Base-by-base conservation (phyloP, 2,888 invertebrate genomes). In the Conchocele bisecta region DNA sequence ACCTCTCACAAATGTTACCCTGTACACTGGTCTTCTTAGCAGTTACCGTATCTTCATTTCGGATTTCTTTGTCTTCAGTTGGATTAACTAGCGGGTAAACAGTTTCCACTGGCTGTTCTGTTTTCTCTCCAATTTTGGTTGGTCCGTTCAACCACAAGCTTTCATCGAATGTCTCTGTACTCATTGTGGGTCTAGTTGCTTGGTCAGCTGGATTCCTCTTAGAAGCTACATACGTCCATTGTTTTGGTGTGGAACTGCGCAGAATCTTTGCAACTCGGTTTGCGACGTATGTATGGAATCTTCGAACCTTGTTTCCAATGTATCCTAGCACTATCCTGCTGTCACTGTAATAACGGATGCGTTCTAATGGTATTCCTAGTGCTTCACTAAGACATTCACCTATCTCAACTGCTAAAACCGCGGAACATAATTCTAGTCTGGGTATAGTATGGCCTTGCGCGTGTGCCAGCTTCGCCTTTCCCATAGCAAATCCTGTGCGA, bases 401-500 rank as follows among this genome's bases (percentile, higher is more conserved):
- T 9, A 67, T 2, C 35, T 66, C 51, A 22, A 26, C 28, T 15
- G 42, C 58, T 6, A 66, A 37, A 29, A 66, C 66, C 20, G 44
- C 60, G 5, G 41, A 39, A 46, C 70, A 70, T 2, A 70, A 41
- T 35, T 70, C 64, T 29, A 70, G 37, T n/a, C 65, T 44, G 1
- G 59, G 64, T 39, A 70, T 59, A 2, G 59, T 70, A 29, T 53
- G 44, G 13, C 69, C 63, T 2, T 22, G 46, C 4, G 20, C 3
- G n/a, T 64, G 70, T 0, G 70, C 70, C 13, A 35, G 11, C 37
- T 35, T 35, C 11, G 37, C 11, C 37, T 35, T 35, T 11, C 37
- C 11, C 11, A 35, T 11, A 35, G 13, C 37, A 35, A 35, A 35
- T 11, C 11, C 11, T 11, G 13, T 13, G 11, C 13, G 37, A 35